Evolutionary conservation across 23 tunicate species (phyloP), one percentile per base, ranked within the genome.

Genomic region (Trididemnum clinides): DNA sequence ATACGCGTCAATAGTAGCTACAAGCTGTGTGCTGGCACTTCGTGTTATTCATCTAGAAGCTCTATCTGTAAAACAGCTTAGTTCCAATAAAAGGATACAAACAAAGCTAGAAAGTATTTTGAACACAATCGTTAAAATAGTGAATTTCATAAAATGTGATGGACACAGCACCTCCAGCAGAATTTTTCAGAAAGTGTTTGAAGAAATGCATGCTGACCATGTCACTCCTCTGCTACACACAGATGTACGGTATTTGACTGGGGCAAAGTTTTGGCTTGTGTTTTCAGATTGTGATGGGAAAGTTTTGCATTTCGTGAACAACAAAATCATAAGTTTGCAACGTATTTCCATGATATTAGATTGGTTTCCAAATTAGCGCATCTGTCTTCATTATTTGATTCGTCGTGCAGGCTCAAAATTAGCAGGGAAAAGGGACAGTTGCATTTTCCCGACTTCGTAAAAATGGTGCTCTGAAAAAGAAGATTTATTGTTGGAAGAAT

Each of bases 141-240:
- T n/a, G 75, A 81, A 81, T 81, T 81, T 21, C 50, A 64, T 81
- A 81, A 81, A 81, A 81, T 81, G 85, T 81, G 85, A 77, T 81
- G 85, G 85, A 64, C 30, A 81, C 64, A 50, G 64, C 64, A 64
- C 22, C 28, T 70, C 38, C 30, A 37, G 19, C 69, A 31, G 77
- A 70, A 21, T 70, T 30, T 70, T 70, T 70, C 12, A 30, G 30
- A 70, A 70, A 70, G 77, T 70, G 27, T 70, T 36, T 70, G n/a
- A n/a, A n/a, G n/a, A n/a, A n/a, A n/a, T n/a, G n/a, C n/a, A n/a
- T n/a, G n/a, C 21, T n/a, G 77, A 26, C 77, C 28, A 36, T 70
- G 37, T 70, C 30, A 12, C n/a, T n/a, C n/a, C n/a, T n/a, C n/a
- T 70, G 77, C 38, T 70, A 70, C 77, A 31, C 30, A 70, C 77